Conservation (phyloP, 2,888 invertebrate genomes). For the Macrosiphum euphorbiae region DNA sequence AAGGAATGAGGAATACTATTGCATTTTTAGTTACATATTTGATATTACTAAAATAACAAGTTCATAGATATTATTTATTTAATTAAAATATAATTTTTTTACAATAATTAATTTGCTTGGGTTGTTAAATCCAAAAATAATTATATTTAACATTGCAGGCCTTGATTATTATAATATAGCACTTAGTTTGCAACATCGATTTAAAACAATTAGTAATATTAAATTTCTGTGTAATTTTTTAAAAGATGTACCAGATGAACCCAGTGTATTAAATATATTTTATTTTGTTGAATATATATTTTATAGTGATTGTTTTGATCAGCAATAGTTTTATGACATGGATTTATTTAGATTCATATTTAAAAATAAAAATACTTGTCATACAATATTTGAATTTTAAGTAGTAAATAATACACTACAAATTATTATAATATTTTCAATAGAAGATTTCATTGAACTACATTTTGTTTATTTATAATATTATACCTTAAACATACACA, state of each 20-base stretch:
- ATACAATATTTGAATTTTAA: not conserved
- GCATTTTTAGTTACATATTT: not conserved
- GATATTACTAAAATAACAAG: no score
- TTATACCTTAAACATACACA: not conserved
- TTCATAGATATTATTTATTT: not conserved
- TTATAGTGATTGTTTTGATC: not conserved
- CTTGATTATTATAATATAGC: not conserved
- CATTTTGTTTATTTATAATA: not conserved
- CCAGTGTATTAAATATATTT: not conserved
- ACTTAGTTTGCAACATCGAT: not conserved
- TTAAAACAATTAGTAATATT: not conserved
- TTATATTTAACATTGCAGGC: not conserved
- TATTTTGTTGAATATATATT: not conserved
- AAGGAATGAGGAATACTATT: not conserved
- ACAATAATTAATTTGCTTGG: not conserved
- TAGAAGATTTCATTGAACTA: not conserved
- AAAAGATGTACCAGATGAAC: no score
- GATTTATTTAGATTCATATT: not conserved
- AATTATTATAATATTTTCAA: not conserved
- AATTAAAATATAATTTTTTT: not conserved
- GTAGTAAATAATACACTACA: not conserved
- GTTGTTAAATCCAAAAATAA: not conserved
- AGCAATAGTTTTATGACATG: not conserved
- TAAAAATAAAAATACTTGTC: not conserved
- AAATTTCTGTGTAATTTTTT: not conserved